Evolutionary conservation across 1,140 invertebrate species (phyloP).

Genomic region (Plectus sambesii): DNA sequence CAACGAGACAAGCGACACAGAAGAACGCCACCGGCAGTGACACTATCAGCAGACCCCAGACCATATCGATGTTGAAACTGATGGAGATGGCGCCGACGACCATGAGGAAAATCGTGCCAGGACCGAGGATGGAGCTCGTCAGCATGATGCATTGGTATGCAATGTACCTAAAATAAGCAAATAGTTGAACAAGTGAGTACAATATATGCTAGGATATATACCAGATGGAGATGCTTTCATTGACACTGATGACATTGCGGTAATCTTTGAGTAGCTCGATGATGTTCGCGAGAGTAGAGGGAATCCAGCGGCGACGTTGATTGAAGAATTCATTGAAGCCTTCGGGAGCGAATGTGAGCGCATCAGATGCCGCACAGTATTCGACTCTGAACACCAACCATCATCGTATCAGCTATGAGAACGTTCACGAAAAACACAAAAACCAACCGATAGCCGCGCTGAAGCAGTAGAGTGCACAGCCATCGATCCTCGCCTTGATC

Average conservation of each 20-base stretch:
- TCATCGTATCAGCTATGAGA: conserved; percentile 12
- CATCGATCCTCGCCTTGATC: conserved; percentile 60
- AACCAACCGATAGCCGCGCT: conserved; percentile 53
- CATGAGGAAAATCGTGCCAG: conserved; percentile 58
- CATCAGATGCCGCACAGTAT: conserved; percentile 58
- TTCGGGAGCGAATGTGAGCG: conserved; percentile 57
- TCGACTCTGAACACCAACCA: conserved; percentile 49
- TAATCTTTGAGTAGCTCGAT: conserved; percentile 55
- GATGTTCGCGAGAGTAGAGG: conserved; percentile 59
- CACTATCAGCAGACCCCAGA: conserved; percentile 34
- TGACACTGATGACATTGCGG: conserved; percentile 51
- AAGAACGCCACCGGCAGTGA: conserved; percentile 43
- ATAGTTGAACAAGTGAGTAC: conserved; percentile 4
- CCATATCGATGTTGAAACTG: conserved; percentile 51
- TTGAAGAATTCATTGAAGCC: conserved; percentile 56
- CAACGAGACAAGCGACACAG: conserved; percentile 34
- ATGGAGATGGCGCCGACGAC: conserved; percentile 54
- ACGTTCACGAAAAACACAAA: conserved; percentile 6
- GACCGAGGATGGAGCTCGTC: conserved; percentile 54
- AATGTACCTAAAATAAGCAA: conserved; percentile 30
- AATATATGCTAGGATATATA: conserved; percentile 48
- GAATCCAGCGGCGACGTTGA: conserved; percentile 57
- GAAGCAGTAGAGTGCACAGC: conserved; percentile 57
- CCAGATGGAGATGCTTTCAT: conserved; percentile 55
- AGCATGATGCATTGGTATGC: conserved; percentile 46